Base-by-base conservation (phyloP, 2,888 invertebrate genomes). In the Anoplius nigerrimus region DNA sequence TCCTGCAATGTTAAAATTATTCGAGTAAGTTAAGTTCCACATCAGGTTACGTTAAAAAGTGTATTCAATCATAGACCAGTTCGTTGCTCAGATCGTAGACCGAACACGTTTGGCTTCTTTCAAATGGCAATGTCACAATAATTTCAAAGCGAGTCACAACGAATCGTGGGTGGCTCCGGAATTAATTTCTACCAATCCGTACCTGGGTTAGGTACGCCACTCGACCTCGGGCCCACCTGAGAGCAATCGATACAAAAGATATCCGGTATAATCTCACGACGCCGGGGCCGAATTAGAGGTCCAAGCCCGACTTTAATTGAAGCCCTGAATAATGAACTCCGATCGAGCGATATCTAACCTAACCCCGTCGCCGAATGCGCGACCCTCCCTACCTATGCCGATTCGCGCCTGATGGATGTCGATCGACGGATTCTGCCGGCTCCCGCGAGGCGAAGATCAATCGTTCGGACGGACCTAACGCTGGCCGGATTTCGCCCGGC, bases 271-370 rank as follows among this genome's bases (percentile, higher is more conserved):
- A 85, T 82, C 80, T 82, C 78, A 75, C 77, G 81, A 81, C 79
- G 82, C 79, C 81, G 80, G n/a, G n/a, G 74, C 79, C 83, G 85
- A 87, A 86, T 87, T 87, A 86, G 84, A 85, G 84, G 83, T 80
- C 82, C 82, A 52, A 77, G 79, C 80, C 74, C 82, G 83, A 74
- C 86, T 88, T 87, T 88, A 88, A 88, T 88, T 86, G 87, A 87
- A 86, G 80, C 84, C 72, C 82, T 87, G 87, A 88, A 87, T 87
- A 87, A 88, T 87, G 87, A 86, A 85, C 83, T 75, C 78, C 76
- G 87, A 88, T 88, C 75, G 79, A 66, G 58, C 76, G 84, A 87
- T 84, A 84, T n/a, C n/a, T n/a, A n/a, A n/a, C n/a, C 78, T 80
- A 75, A 77, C 78, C 62, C 76, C 77, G 79, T 82, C 78, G 77